Percentiles rank a stretch among this genome's conserved stretches.
phyloP scores from a whole-genome alignment of 2,797 vertebrate species.

The Hybognathus amarus region DNA sequence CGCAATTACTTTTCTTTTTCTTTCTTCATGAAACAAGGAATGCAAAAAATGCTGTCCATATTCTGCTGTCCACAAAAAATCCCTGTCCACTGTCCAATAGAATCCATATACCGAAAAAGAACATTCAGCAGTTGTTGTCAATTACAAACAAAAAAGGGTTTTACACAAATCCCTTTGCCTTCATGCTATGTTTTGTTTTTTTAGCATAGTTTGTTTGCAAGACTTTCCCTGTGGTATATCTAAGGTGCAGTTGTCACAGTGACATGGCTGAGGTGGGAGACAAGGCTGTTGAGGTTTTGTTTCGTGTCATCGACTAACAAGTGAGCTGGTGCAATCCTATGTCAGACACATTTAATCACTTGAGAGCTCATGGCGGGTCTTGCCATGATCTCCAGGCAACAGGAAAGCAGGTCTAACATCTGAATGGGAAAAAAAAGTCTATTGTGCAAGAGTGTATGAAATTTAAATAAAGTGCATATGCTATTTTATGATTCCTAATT shows the following conservation, averaged over 20 bases:
- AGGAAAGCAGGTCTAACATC: slow-evolving; percentile 3
- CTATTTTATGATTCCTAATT: too few species aligned
- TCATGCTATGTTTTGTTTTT: slow-evolving; percentile 38
- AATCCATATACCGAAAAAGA: too few species aligned
- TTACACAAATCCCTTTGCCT: slow-evolving; percentile 11
- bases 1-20: too few species aligned
- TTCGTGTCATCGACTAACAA: slow-evolving; percentile 55
- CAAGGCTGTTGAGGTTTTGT: slow-evolving; percentile 42
- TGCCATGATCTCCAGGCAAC: slow-evolving; percentile 27
- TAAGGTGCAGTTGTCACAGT: slow-evolving; percentile 41
- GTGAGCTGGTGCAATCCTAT: slow-evolving; percentile 49
- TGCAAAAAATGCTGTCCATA: too few species aligned
- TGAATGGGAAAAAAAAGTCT: neutral
- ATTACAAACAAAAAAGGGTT: neutral
- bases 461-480: neutral
- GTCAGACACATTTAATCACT: slow-evolving; percentile 59
- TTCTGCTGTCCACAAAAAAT: too few species aligned
- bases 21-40: too few species aligned
- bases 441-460: neutral
- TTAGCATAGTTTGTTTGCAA: slow-evolving; percentile 45
- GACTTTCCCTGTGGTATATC: slow-evolving; percentile 32
- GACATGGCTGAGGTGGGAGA: slow-evolving; percentile 21
- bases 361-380: slow-evolving; percentile 31
- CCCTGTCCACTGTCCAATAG: too few species aligned
- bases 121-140: neutral